Conservation (phyloP, 1,140 invertebrate species). For the Aphidius ervi region DNA sequence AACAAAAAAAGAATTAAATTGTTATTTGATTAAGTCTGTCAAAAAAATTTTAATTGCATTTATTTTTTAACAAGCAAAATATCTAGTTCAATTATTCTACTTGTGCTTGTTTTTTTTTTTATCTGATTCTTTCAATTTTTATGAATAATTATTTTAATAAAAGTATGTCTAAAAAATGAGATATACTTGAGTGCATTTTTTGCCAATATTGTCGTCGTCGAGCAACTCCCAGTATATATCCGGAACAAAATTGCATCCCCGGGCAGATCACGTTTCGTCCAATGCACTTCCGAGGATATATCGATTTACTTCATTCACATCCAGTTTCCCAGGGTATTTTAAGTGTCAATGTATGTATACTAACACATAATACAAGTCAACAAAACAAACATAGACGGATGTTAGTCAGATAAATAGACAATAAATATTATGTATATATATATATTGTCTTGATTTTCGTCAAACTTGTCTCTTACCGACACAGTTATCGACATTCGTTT, state of each 20-base stretch:
- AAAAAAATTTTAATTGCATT: too few species aligned
- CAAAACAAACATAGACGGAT: too few species aligned
- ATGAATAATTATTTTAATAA: too few species aligned
- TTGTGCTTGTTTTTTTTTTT: not conserved
- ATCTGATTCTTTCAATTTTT: too few species aligned
- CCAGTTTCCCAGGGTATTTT: too few species aligned
- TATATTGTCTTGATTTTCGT: not conserved
- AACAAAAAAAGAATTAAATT: too few species aligned
- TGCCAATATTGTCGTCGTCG: constrained; percentile 13
- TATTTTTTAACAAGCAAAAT: too few species aligned
- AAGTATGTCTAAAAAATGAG: too few species aligned
- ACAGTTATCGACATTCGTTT: not conserved
- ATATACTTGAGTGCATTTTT: constrained; percentile 1
- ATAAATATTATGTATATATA: too few species aligned
- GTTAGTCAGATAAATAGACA: too few species aligned
- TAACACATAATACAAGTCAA: not conserved
- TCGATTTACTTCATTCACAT: constrained; percentile 12
- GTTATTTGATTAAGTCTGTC: too few species aligned
- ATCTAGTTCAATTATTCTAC: not conserved
- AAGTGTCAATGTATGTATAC: not conserved
- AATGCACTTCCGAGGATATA: constrained; percentile 16
- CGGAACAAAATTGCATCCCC: constrained; percentile 19
- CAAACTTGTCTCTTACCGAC: not conserved
- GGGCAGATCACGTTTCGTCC: constrained; percentile 16
- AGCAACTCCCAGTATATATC: constrained; percentile 6